phyloP scores from a whole-genome alignment of 2,797 vertebrate genomes.

The Oophaga sylvatica region DNA sequence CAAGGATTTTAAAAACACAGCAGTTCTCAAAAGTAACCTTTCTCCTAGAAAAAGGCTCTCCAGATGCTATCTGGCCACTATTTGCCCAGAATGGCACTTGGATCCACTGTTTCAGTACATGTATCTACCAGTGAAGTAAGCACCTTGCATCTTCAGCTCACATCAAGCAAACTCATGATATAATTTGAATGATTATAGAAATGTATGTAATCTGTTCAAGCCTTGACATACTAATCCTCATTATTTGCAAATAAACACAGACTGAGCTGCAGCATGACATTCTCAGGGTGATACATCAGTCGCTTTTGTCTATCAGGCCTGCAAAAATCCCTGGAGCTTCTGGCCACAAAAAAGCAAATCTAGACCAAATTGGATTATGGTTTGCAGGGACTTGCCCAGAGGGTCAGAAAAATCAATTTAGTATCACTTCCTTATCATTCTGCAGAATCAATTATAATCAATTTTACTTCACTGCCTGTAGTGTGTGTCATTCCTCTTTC shows the following conservation, averaged over 20 bases:
- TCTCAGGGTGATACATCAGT: constrained; percentile 7
- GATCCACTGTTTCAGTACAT: background rate
- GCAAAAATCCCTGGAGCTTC: constrained; percentile 45
- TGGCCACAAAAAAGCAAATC: constrained; percentile 37
- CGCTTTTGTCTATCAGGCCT: constrained; percentile 21
- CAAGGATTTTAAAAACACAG: background rate
- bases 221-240: constrained; percentile 20
- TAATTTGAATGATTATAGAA: constrained; percentile 33
- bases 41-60: too few relatives aligned
- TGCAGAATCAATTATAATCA: constrained; percentile 54
- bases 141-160: background rate
- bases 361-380: constrained; percentile 45
- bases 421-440: constrained; percentile 22
- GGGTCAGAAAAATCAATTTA: constrained; percentile 53
- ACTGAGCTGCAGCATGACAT: background rate
- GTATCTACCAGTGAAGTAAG: background rate
- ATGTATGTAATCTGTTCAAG: constrained; percentile 31
- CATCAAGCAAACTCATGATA: background rate
- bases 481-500: constrained; percentile 48
- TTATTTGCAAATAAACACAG: constrained; percentile 21
- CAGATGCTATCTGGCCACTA: background rate
- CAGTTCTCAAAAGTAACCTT: background rate
- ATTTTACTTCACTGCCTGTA: constrained; percentile 45
- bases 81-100: background rate
- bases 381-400: constrained; percentile 59